These are phyloP conservation scores for Lycocerus yunnanus DNA, from an alignment of 2,888 invertebrate genomes.

Conservation along the genomic window DNA sequence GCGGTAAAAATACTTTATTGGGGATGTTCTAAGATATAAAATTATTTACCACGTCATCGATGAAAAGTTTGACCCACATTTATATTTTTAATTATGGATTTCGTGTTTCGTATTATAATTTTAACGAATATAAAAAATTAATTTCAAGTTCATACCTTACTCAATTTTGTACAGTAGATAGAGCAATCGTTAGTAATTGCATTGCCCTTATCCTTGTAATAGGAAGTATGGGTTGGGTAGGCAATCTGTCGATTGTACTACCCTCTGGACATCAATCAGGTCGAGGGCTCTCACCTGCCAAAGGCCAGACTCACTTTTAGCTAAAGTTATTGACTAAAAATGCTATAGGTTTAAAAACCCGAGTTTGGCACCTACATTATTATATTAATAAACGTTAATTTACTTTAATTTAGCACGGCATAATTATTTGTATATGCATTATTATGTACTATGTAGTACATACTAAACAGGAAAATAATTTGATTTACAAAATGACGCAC, in stretches of 20 bases:
- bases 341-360: background rate
- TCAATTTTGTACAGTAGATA: constrained; percentile 32
- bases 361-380: too few species aligned
- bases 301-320: constrained; percentile 36
- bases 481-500: too few species aligned
- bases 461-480: too few species aligned
- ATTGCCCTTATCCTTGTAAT: constrained; percentile 31
- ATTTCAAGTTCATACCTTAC: constrained; percentile 31
- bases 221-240: constrained; percentile 36
- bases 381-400: too few species aligned
- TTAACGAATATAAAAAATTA: background rate
- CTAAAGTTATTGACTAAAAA: constrained; percentile 25
- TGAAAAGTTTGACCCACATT: background rate
- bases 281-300: constrained; percentile 45
- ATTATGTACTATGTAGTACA: too few species aligned
- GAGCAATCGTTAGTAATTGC: constrained; percentile 40
- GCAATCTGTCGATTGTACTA: constrained; percentile 44
- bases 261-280: constrained; percentile 47
- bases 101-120: background rate
- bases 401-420: too few species aligned
- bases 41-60: background rate
- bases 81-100: background rate
- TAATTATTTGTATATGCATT: too few species aligned
- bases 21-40: background rate
- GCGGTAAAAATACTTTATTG: background rate